Base-by-base conservation (phyloP, 2,113 vertebrate genomes). In the Chionomys nivalis region DNA sequence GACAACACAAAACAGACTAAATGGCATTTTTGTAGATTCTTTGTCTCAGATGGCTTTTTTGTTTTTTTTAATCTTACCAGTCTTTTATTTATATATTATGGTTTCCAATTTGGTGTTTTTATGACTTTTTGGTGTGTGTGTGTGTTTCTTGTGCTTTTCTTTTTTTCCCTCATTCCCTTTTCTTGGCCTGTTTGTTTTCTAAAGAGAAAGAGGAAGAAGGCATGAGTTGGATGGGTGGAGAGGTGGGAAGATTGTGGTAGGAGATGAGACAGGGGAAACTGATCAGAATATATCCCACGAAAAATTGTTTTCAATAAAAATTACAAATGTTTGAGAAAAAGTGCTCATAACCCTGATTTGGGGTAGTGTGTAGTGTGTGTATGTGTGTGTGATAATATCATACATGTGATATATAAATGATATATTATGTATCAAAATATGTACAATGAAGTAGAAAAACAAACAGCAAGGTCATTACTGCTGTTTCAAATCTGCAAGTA, bases 401-500 rank as follows among this genome's bases (percentile, higher is more conserved):
- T 28, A 58, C 24, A 42, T 42, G 79, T 39, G 52, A 28, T 61
- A 82, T 61, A 39, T 39, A 36, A 61, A 58, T 58, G 19, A 77
- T 47, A 76, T 73, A 81, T 65, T 47, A 33, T 58, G 1, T 75
- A 44, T 76, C 42, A 86, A 92, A 31, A n/a, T 58, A 75, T 68
- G 66, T 44, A 47, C 5, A 89, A 26, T 55, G 33, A 89, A 95
- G 70, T 58, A 52, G 23, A 7, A 89, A 91, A 76, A 21, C 95
- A 31, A 95, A 79, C 58, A 86, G 33, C 23, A 77, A 91, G 52
- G 89, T 86, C 23, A 58, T 86, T 89, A 82, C 1, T 87, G 36
- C 11, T 93, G 89, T 63, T 89, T 95, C 44, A 95, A 93, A 83
- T 89, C 36, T 73, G 44, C n/a, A 89, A 63, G 92, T 78, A 78